phyloP scores from a whole-genome alignment of 2,113 vertebrate genomes.

The Dunckerocampus dactyliophorus region DNA sequence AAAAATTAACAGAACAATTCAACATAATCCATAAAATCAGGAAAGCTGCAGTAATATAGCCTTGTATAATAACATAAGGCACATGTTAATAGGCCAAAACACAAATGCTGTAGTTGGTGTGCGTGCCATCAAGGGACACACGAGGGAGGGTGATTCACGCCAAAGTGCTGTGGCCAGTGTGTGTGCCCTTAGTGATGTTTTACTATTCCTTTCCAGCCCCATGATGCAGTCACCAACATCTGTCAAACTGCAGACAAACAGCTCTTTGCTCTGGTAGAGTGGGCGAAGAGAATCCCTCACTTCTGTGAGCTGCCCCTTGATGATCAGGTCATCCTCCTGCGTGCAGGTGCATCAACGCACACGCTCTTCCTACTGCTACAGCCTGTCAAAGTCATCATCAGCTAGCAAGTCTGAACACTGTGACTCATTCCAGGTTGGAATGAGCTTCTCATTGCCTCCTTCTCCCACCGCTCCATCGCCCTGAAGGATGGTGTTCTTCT shows the following conservation, averaged over 20 bases:
- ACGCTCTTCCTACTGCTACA: not conserved
- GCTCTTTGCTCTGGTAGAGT: constrained; percentile 96
- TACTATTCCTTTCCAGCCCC: constrained; percentile 75
- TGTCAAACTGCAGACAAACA: constrained; percentile 98
- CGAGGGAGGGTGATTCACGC: too few species aligned
- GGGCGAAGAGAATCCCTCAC: constrained; percentile 96
- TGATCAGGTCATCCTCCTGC: constrained; percentile 95
- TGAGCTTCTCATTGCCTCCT: constrained; percentile 88
- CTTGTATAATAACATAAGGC: too few species aligned
- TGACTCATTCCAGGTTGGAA: constrained; percentile 79
- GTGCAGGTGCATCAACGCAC: constrained; percentile 77
- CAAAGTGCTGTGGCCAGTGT: too few species aligned
- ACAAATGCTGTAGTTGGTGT: too few species aligned
- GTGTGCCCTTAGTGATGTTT: not conserved
- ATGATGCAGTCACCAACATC: constrained; percentile 96
- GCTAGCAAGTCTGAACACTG: not conserved
- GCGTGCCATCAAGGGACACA: too few species aligned
- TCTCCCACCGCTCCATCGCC: constrained; percentile 88
- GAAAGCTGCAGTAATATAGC: too few species aligned
- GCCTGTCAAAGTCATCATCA: not conserved
- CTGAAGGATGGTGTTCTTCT: constrained; percentile 86
- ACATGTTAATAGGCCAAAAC: too few species aligned
- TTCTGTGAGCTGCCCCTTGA: constrained; percentile 95
- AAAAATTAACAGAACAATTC: too few species aligned
- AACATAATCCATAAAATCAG: too few species aligned